These are phyloP conservation scores for Philhelius pedissequus DNA, from an alignment of 2,888 invertebrate species.

Conservation along the genomic window DNA sequence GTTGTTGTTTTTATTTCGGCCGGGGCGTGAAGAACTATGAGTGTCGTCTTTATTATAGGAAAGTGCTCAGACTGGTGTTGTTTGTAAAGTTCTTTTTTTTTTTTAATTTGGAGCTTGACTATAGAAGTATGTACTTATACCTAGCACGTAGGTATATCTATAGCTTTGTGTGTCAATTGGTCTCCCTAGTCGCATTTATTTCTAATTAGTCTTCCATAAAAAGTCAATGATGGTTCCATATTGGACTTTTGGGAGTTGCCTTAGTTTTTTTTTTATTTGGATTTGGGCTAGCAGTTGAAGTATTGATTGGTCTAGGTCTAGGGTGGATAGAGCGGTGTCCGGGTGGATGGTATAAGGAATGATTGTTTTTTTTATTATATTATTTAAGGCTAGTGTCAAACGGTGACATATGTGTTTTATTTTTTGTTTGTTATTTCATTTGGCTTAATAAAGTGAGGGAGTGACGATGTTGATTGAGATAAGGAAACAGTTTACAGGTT, in stretches of 20 bases:
- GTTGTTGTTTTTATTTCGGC: constrained; percentile 5
- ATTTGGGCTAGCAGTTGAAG: not conserved
- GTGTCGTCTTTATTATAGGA: constrained; percentile 24
- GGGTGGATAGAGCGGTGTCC: not conserved
- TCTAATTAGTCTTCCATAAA: constrained; percentile 45
- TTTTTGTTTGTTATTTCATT: not conserved
- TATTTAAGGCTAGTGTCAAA: not conserved
- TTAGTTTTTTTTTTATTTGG: not conserved
- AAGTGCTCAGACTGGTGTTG: not conserved
- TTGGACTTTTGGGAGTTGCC: constrained; percentile 27
- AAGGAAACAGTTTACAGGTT: not conserved
- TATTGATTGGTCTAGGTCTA: constrained; percentile 5
- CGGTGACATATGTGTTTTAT: constrained; percentile 17
- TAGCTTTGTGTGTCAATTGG: constrained; percentile 23
- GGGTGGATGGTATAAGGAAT: not conserved
- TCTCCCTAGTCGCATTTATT: constrained; percentile 36
- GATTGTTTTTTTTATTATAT: not conserved
- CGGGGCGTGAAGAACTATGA: constrained; percentile 11
- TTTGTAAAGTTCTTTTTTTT: not conserved
- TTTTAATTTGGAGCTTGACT: not conserved
- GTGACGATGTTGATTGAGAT: not conserved
- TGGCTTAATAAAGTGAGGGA: not conserved
- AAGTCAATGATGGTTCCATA: constrained; percentile 39
- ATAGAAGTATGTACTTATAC: not conserved
- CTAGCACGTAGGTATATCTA: not conserved